Evolutionary conservation across 2,113 vertebrate species (phyloP).

Genomic region (Mohoua ochrocephala): DNA sequence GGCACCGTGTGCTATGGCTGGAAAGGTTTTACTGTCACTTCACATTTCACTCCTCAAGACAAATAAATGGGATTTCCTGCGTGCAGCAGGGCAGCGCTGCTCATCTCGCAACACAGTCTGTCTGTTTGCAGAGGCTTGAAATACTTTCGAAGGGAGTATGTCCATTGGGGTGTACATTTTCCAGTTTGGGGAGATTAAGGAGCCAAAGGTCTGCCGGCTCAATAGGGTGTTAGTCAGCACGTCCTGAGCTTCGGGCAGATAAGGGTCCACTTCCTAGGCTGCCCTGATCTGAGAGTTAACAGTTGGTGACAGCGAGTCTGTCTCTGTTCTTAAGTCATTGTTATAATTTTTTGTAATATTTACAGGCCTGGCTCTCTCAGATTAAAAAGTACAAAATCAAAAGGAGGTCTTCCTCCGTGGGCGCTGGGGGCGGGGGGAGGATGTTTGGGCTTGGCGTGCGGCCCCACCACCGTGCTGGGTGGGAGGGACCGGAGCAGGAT

Average conservation of each 20-base stretch:
- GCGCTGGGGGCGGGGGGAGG: neutral
- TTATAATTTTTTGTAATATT: conserved; percentile 41
- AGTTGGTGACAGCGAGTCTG: conserved; percentile 63
- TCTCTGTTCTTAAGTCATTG: conserved; percentile 56
- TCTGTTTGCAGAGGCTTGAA: neutral
- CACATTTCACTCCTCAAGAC: neutral
- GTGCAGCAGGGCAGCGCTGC: neutral
- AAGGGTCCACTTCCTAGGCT: conserved; percentile 51
- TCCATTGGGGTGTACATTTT: neutral
- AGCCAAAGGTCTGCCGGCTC: conserved; percentile 50
- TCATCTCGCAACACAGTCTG: neutral
- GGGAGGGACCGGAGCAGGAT: neutral
- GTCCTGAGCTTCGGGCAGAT: conserved; percentile 59
- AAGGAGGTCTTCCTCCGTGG: conserved; percentile 21
- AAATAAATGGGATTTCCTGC: neutral
- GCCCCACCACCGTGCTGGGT: neutral
- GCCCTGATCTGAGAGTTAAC: conserved; percentile 59
- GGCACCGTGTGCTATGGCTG: fast-evolving
- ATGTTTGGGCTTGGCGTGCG: neutral
- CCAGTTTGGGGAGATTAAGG: conserved; percentile 16
- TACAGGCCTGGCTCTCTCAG: conserved; percentile 41
- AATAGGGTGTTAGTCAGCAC: conserved; percentile 44
- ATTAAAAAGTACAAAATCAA: conserved; percentile 39
- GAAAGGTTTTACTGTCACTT: neutral
- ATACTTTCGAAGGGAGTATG: neutral